Conservation (phyloP, 2,888 invertebrate species). For the Apodemia duryi region DNA sequence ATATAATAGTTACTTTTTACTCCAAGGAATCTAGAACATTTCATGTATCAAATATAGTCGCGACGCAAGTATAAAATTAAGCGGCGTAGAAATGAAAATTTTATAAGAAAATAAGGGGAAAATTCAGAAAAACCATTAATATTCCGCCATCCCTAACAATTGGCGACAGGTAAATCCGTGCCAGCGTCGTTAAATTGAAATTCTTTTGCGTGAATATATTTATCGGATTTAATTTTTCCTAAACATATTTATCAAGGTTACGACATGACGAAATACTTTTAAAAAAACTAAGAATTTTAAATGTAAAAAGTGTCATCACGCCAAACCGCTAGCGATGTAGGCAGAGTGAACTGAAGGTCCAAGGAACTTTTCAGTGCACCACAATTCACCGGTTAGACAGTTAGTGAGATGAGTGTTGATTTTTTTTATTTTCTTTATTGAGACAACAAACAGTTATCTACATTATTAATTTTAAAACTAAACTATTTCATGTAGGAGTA, state of each 20-base stretch:
- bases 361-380: no score
- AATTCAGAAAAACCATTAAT: conserved; percentile 56
- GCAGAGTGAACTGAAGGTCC: no score
- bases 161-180: conserved; percentile 50
- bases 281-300: not conserved
- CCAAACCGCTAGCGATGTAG: no score
- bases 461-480: no score
- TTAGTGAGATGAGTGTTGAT: no score
- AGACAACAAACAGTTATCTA: no score
- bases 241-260: conserved; percentile 2
- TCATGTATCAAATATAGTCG: not conserved
- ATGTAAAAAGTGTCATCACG: no score
- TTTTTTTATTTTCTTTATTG: no score
- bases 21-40: no score
- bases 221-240: conserved; percentile 52
- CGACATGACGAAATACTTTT: not conserved
- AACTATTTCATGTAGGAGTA: no score
- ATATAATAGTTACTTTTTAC: no score
- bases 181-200: conserved; percentile 55
- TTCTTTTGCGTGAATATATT: conserved; percentile 58
- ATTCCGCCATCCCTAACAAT: conserved; percentile 49
- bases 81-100: conserved; percentile 10
- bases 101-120: conserved; percentile 30
- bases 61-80: not conserved
- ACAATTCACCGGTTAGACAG: no score